Percentiles rank a stretch among this genome's conserved stretches.
These are phyloP conservation scores for Girardinus metallicus DNA, from an alignment of 2,797 vertebrate species.

Conservation along the genomic window DNA sequence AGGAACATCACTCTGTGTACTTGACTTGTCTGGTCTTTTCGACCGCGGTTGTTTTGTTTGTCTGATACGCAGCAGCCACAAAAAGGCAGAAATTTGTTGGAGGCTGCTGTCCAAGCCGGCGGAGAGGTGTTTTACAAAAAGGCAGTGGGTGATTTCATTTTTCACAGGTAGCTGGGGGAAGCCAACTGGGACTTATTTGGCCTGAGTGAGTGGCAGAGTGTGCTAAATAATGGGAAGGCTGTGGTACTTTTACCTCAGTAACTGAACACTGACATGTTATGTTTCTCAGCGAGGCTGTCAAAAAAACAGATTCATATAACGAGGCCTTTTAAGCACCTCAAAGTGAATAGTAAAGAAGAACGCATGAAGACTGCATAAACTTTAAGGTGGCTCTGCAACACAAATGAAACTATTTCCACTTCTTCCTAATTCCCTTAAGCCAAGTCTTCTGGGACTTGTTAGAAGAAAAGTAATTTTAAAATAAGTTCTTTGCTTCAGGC, in stretches of 20 bases:
- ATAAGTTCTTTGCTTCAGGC: conserved; percentile 76
- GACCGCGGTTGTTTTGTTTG: conserved; percentile 45
- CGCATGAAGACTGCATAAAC: conserved; percentile 16
- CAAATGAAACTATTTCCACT: conserved; percentile 50
- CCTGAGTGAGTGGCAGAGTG: conserved; percentile 22
- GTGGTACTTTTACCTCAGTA: conserved; percentile 27
- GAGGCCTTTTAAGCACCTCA: conserved; percentile 14
- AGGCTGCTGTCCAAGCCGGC: conserved; percentile 11
- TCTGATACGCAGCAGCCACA: conserved; percentile 39
- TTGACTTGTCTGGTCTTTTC: conserved; percentile 51
- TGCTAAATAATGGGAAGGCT: conserved; percentile 33
- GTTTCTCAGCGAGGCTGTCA: conserved; percentile 12
- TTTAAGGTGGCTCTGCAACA: conserved; percentile 37
- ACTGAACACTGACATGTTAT: conserved; percentile 42
- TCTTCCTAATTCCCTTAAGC: conserved; percentile 45
- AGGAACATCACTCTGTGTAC: conserved; percentile 48
- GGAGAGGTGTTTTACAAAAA: conserved; percentile 31
- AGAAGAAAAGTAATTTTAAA: conserved; percentile 76
- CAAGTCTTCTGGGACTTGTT: conserved; percentile 64
- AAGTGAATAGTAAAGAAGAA: neutral
- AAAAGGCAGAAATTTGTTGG: conserved; percentile 38
- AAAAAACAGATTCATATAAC: conserved; percentile 32
- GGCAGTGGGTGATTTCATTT: conserved; percentile 30
- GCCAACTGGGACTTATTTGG: conserved; percentile 38
- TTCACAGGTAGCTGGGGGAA: conserved; percentile 36